Evolutionary conservation across 2,797 vertebrate species (phyloP), one percentile per base, ranked within the genome.

Genomic region (Cyclopterus lumpus): DNA sequence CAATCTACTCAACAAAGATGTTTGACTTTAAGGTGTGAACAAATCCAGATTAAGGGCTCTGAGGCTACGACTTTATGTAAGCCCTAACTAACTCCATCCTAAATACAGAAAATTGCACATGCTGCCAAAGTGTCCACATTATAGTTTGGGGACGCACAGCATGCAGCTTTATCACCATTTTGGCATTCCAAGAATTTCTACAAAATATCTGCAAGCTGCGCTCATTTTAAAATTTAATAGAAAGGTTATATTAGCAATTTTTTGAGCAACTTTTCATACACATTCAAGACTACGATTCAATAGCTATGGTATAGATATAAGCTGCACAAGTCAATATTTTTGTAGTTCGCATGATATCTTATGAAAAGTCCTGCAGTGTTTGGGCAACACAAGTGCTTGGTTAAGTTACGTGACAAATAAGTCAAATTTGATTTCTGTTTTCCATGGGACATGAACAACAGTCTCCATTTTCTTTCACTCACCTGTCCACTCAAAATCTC

Each of bases 81-180:
- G 83, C 88, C 82, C 71, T 42, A 80, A 72, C 73, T 83, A 89
- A 88, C 68, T 76, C 77, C 75, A 60, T 80, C 68, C 72, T 81
- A 82, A 91, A 87, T 86, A 86, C 86, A 90, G 87, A 90, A 92
- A 90, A 91, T 83, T 91, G 81, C 77, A 81, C 77, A 72, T 73
- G 62, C 74, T 83, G 80, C 61, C 51, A 81, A 73, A 79, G 32
- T 79, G 80, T 85, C 66, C 53, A 49, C 4, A 18, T 55, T 55
- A 49, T 71, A 64, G 54, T 71, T 78, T 73, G 57, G 74, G 22
- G 72, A 77, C 75, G 71, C 49, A 66, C 64, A 74, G 64, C 24
- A 30, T 60, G 80, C 61, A 69, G 61, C 38, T 67, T 69, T 53
- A 77, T 71, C 63, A 60, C 62, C 73, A 70, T 78, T 54, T 36